A percentile compares a stretch with the other conserved stretches of the same genome.
phyloP scores from a whole-genome alignment of 2,888 invertebrate genomes.

The Perizoma affinitatum region DNA sequence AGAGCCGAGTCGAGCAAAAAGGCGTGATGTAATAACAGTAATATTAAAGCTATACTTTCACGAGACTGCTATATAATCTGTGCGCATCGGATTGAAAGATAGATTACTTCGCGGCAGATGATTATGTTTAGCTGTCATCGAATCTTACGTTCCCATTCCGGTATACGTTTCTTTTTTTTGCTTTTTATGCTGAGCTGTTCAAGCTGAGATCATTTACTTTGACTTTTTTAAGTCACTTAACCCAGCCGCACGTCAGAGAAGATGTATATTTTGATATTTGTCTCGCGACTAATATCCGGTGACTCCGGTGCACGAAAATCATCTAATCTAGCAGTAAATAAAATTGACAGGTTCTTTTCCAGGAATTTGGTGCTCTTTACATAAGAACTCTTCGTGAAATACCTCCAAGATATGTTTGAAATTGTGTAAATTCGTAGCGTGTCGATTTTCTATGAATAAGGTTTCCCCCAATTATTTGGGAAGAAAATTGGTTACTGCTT shows the following conservation, averaged over 20 bases:
- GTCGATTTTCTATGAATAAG: too few relatives aligned
- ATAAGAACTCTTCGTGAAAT: too few relatives aligned
- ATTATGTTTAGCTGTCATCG: conserved; percentile 64
- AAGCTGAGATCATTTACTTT: conserved; percentile 19
- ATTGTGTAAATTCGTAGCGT: too few relatives aligned
- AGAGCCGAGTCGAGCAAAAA: conserved; percentile 43
- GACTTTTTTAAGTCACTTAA: conserved; percentile 2
- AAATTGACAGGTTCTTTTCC: too few relatives aligned
- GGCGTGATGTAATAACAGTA: conserved; percentile 49
- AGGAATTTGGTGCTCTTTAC: too few relatives aligned
- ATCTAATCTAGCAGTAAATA: too few relatives aligned
- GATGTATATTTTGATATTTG: too few relatives aligned
- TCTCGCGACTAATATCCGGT: too few relatives aligned
- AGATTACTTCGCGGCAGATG: conserved; percentile 65
- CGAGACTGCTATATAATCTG: conserved; percentile 39
- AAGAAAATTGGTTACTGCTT: neutral
- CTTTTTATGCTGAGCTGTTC: conserved; percentile 10
- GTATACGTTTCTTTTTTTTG: conserved; percentile 10
- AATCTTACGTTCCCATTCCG: conserved; percentile 37
- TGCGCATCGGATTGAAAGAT: conserved; percentile 50
- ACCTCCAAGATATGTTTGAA: too few relatives aligned
- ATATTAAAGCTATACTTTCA: conserved; percentile 58
- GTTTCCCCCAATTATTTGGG: neutral
- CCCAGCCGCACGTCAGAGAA: too few relatives aligned
- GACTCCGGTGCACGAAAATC: too few relatives aligned